phyloP scores from a whole-genome alignment of 2,888 invertebrate species.

The Anoncus sp. region DNA sequence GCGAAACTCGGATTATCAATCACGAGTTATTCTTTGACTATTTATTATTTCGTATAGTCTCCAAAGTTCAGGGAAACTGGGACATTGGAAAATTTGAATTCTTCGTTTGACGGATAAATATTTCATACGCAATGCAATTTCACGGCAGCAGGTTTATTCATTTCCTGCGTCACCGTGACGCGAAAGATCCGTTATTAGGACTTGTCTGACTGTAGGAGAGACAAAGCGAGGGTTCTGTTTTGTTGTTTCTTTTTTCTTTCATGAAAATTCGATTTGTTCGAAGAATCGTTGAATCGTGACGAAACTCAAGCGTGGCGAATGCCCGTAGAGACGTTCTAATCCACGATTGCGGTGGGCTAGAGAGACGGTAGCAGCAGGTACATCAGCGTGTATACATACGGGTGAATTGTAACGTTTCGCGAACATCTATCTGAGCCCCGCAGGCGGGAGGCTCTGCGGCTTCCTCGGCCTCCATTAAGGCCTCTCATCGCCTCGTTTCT shows the following conservation, averaged over 20 bases:
- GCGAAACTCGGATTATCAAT: not conserved
- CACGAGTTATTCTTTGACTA: not conserved
- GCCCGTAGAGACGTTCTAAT: constrained; percentile 21
- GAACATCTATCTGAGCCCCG: constrained; percentile 79
- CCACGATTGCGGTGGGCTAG: constrained; percentile 25
- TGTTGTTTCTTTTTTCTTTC: not conserved
- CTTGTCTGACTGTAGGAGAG: not conserved
- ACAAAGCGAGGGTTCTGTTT: constrained; percentile 1
- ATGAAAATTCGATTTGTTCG: constrained; percentile 31
- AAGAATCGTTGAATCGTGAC: constrained; percentile 45
- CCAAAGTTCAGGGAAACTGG: not conserved
- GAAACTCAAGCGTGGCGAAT: constrained; percentile 48
- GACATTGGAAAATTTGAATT: constrained; percentile 20
- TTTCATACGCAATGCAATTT: constrained; percentile 25
- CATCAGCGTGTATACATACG: constrained; percentile 37
- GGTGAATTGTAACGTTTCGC: constrained; percentile 56
- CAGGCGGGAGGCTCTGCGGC: constrained; percentile 79
- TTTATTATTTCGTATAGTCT: not conserved
- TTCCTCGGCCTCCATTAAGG: constrained; percentile 82
- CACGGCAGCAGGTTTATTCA: constrained; percentile 38
- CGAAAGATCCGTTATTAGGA: constrained; percentile 18
- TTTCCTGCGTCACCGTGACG: constrained; percentile 31
- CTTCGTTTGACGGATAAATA: constrained; percentile 43
- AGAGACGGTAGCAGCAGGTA: constrained; percentile 45
- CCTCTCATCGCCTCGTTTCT: constrained; percentile 79